Evolutionary conservation across 2,113 vertebrate genomes (phyloP), one percentile per base, ranked within the genome.

Genomic region (Anoplopoma fimbria): DNA sequence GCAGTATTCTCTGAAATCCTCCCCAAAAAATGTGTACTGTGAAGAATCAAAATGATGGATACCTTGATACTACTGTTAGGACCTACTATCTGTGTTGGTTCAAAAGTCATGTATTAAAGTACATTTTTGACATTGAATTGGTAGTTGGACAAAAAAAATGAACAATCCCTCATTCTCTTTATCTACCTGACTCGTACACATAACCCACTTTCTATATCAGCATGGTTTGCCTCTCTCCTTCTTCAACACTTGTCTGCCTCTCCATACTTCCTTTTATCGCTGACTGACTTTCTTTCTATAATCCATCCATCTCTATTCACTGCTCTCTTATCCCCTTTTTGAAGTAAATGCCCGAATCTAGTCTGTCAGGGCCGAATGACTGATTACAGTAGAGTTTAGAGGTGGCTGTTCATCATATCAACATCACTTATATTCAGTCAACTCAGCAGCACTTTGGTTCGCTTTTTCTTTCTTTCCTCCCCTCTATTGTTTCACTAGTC

Each of bases 341-440:
- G 40, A 63, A 63, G 58, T 75, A 64, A 75, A 69, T 57, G 83
- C 34, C 64, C 53, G 53, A 67, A 14, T 51, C 64, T 27, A n/a
- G 14, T 67, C 40, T 81, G 87, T 80, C 76, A 82, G 53, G 9
- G 25, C 58, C 74, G 72, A 70, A 79, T 87, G 84, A 91, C 72
- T 85, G 86, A 92, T 88, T 87, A 73, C 82, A 65, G 74, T 10
- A 13, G 42, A 69, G 85, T 62, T 68, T 79, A 82, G 60, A 83
- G 89, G 88, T 87, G 82, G 23, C 60, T 83, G 57, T 82, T 88
- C 68, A 78, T 86, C 81, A 79, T 69, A 75, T 84, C 81, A 71
- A 2, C 55, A 64, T 75, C 75, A 36, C 58, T 51, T 75, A 58
- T 21, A 69, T 83, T 69, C 14, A 75, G 81, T 81, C 62, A 63